Evolutionary conservation across 2,113 vertebrate species (phyloP), one percentile per base, ranked within the genome.

Genomic region (Centropus bengalensis): DNA sequence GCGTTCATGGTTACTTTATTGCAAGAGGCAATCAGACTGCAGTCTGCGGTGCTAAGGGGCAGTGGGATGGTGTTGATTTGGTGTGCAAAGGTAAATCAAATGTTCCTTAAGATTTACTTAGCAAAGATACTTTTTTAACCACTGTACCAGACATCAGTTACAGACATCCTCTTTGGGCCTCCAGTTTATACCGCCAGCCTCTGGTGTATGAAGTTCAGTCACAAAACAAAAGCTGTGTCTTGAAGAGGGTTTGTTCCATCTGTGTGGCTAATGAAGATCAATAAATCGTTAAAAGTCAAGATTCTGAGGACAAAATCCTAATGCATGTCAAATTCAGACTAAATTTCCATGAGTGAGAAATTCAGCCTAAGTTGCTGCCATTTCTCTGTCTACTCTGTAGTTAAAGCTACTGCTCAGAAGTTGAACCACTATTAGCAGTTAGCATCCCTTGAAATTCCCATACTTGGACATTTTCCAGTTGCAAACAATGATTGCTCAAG

Each of bases 1-100:
- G 97, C 59, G 24, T 15, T n/a, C 59, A 9, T 63, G 96, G 95
- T 30, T 97, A 93, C 60, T 55, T 95, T 28, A 36, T 74, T 36
- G 92, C 93, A 38, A 95, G 88, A 0, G 80, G 96, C 28, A 95
- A 66, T 47, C 14, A 1, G 40, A 88, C 80, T 75, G 94, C 86
- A 28, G 62, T 95, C 75, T 98, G 97, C 91, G 95, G 80, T 83
- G 93, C 95, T 58, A 56, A 4, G 30, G 96, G 97, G 55, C 66
- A 60, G 19, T 98, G 97, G 97, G 87, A 95, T 62, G 91, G 93
- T 44, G 27, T 42, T 52, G 82, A 88, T 69, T 59, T 97, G 56
- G 81, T 97, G 32, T 97, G 97, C 93, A 96, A 89, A 97, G 97
- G 97, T 97, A 96, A 96, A 68, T 27, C 21, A 64, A 56, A 14